Base-by-base conservation (phyloP, 2,797 vertebrate genomes). In the Ctenopoma kingsleyae region DNA sequence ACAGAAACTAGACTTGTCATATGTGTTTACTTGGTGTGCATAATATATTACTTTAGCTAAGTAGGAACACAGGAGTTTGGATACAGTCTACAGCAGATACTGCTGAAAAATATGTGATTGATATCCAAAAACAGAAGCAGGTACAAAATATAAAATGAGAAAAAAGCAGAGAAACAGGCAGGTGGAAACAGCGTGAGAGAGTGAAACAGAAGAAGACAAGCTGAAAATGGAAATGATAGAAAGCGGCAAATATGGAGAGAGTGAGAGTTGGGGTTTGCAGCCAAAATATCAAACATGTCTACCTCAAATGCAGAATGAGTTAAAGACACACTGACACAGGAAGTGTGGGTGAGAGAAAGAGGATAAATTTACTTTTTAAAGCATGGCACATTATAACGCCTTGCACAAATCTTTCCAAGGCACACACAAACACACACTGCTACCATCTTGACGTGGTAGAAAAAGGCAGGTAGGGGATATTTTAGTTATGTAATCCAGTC, bases 401-500 rank as follows among this genome's bases (percentile, higher is more conserved):
- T 27, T n/a, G 11, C 44, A 40, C 50, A 41, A 9, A 10, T 58
- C 51, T 44, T 10, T 47, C 8, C 20, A 7, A 12, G 3, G 13
- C 52, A 5, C 38, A 6, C 61, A 12, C 32, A 52, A 40, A 35
- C 52, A 22, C 20, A 19, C 57, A 52, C 35, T 11, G 19, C 40
- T 67, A 27, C 52, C 22, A 47, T 76, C 66, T 35, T 60, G 66
- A 77, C 65, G 71, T 61, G 67, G 71, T 75, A 68, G 74, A 35
- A 62, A 40, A 54, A 68, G 46, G 57, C 54, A 47, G 52, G 43
- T 51, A 30, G 50, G 64, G 69, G 53, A 56, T 48, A 65, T 84
- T 67, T 81, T 46, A 13, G 57, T 88, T 81, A 66, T 62, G 59
- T 80, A 86, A 89, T 79, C 66, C 67, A 38, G 60, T 72, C 75